Evolutionary conservation across 2,797 vertebrate species (phyloP), one percentile per base, ranked within the genome.

Genomic region (Geotrypetes seraphini): DNA sequence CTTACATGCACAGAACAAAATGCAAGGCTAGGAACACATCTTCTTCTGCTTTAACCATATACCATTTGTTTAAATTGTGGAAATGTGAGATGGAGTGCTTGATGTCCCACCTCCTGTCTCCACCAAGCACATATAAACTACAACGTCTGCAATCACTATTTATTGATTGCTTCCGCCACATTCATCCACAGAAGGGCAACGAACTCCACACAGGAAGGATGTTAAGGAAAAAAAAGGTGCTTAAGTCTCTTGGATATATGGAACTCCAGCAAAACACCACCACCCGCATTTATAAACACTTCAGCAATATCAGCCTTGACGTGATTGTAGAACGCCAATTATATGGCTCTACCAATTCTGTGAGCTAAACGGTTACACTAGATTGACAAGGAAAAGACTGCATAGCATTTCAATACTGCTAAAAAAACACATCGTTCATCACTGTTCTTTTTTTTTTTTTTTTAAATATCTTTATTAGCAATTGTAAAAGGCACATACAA

Each of bases 141-240:
- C 27, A 14, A 68, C 40, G 55, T 35, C 12, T 38, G 36, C 38
- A 34, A 58, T 69, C 62, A 23, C 72, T 71, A 62, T 41, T 44
- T 72, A 75, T 63, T 11, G 40, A 73, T 39, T 40, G 27, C 25
- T 39, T 35, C 31, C 37, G 42, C 47, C 3, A 1, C 33, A 59
- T 48, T 20, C 14, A 54, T 54, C 52, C 30, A 47, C 25, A 51
- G 51, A n/a, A 42, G 33, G n/a, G 15, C 22, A 7, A 28, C 31
- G 33, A 13, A 34, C 26, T 41, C 38, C 22, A 49, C 27, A 48
- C 47, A 53, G 24, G 27, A 37, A 56, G 51, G 43, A 51, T 36
- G 36, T 47, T 53, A 51, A 37, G 36, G 54, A 60, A 69, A 59
- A 31, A 31, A 45, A 51, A 64, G 35, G n/a, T n/a, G n/a, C 49